Evolutionary conservation across 2,113 vertebrate species (phyloP).

Genomic region (Patagioenas fasciata): DNA sequence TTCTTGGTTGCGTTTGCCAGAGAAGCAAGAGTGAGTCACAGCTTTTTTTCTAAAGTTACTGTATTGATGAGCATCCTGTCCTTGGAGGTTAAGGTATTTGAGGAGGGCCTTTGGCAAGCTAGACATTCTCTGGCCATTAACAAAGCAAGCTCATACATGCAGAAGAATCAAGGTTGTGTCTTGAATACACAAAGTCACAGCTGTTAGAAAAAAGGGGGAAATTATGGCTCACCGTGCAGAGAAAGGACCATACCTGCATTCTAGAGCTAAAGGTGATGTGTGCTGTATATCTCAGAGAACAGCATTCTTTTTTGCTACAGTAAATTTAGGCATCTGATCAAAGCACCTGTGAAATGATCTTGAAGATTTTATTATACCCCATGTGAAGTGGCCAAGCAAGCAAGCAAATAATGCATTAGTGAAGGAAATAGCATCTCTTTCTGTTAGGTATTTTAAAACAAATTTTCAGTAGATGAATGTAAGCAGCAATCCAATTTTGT

Average conservation of each 20-base stretch:
- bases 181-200: background rate
- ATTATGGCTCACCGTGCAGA: background rate
- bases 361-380: background rate
- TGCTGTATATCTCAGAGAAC: background rate
- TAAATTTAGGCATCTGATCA: background rate
- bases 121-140: background rate
- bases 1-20: background rate
- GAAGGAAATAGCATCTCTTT: background rate
- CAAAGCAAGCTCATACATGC: background rate
- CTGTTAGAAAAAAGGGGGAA: background rate
- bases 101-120: background rate
- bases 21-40: background rate
- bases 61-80: background rate
- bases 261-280: background rate
- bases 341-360: background rate
- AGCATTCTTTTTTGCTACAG: background rate
- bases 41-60: background rate
- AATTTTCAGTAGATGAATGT: background rate
- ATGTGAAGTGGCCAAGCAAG: background rate
- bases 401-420: background rate
- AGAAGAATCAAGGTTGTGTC: fast-evolving
- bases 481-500: background rate
- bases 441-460: background rate
- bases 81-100: background rate
- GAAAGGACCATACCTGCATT: background rate